Evolutionary conservation across 2,797 vertebrate species (phyloP), one percentile per base, ranked within the genome.

Genomic region (Limosa lapponica): DNA sequence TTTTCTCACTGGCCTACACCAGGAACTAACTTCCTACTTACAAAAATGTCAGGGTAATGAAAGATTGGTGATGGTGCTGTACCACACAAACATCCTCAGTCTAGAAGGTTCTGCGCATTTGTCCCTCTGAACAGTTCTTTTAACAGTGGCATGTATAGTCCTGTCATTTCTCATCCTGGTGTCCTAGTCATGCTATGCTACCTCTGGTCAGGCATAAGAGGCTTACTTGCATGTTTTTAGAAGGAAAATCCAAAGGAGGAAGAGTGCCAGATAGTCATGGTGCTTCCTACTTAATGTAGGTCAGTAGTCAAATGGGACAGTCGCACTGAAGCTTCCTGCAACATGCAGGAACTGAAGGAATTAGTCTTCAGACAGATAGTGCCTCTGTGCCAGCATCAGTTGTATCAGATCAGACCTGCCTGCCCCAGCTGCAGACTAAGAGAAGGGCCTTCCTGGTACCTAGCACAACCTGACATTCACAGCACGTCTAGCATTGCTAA

Each of bases 321-420:
- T 85, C 17, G 15, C 32, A 62, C 52, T 57, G 54, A 82, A 46
- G 37, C 27, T 55, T 87, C 70, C 59, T 65, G 75, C 44, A 73
- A 46, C 49, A 37, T 49, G 20, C 75, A 89, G 89, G 66, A 84
- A 44, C 37, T 71, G 65, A 87, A 91, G 74, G 73, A 97, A 90
- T 93, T 97, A 91, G 59, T 98, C 95, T 98, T 97, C 97, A 93
- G 93, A 88, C 74, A 72, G 77, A 97, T 96, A 95, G 95, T 62
- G 83, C 87, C 83, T 97, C 88, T 97, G 75, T 97, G 98, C 96
- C 83, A 94, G 95, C 86, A 36, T 98, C 97, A 98, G 92, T 98
- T 97, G 96, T 93, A 94, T 98, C 98, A 98, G 97, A 97, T 98
- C 98, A 98, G 97, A 97, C 96, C 95, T 97, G 93, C 87, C 92